Base-by-base conservation (phyloP, 1,140 invertebrate genomes). In the Drosophila nebulosa region DNA sequence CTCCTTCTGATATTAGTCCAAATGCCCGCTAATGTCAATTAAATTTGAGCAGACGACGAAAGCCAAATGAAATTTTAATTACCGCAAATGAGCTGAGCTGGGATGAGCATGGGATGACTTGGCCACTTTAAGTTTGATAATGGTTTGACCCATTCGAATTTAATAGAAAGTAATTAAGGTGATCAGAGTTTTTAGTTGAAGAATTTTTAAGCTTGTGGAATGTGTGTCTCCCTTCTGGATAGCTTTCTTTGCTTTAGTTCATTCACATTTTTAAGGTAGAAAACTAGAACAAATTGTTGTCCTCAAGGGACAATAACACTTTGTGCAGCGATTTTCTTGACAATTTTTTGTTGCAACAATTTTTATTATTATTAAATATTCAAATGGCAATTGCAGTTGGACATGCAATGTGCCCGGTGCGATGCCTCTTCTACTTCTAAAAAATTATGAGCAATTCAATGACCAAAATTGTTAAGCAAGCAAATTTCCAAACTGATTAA, bases 11-110 rank as follows among this genome's bases (percentile, higher is more conserved):
- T 61, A 78, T 86, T 77, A 71, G 67, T 75, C 66, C 61, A 66
- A 78, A 74, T 86, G 69, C 66, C 59, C 64, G 78, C 81, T 86
- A 88, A 86, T 88, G 81, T 78, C 81, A 86, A 86, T 86, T 88
- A 86, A 81, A 86, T 86, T 86, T 78, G 73, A 78, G 65, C 83
- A 64, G 62, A 81, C 62, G 64, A 71, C 60, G 81, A 65, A 22
- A 50, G 62, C 64, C 52, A 81, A 88, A 86, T 86, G 83, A 78
- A 86, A 88, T 68, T 86, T 88, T 86, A 86, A 86, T 86, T 88
- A 86, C 83, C 83, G 81, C 74, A 86, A 86, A 86, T 86, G 83
- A 78, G 78, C 62, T 60, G 26, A 46, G 61, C 52, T 35, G 21
- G 61, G 57, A 55, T 55, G 56, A 35, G 64, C n/a, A 32, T 30